Percentiles rank a stretch among this genome's conserved stretches.
Conservation (phyloP, 2,797 vertebrate genomes). For the Coregonus suidteri region DNA sequence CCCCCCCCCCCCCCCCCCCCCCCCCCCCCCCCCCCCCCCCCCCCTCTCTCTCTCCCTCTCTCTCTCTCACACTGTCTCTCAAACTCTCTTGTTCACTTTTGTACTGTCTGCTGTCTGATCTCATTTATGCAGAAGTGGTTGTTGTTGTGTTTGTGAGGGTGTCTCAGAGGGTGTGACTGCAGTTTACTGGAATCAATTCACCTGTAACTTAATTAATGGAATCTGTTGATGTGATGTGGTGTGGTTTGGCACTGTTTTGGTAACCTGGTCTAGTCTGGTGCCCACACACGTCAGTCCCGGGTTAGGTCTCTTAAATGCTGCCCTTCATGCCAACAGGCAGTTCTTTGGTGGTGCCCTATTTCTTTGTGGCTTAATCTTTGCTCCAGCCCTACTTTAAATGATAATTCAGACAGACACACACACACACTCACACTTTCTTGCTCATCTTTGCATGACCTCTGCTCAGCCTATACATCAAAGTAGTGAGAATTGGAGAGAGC, state of each 20-base stretch:
- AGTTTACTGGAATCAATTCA: conserved; percentile 40
- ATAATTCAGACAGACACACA: conserved; percentile 32
- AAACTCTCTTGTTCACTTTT: background rate
- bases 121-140: no score
- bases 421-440: conserved; percentile 21
- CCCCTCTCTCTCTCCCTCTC: background rate
- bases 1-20: no score
- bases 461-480: conserved; percentile 60
- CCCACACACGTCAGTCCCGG: background rate
- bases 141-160: background rate
- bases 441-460: background rate
- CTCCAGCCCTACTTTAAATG: conserved; percentile 35
- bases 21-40: no score
- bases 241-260: conserved; percentile 37
- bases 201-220: conserved; percentile 41
- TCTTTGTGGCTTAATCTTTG: conserved; percentile 33
- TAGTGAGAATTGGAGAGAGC: conserved; percentile 29
- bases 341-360: conserved; percentile 40
- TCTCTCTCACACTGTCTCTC: background rate
- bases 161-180: background rate
- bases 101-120: conserved; percentile 16
- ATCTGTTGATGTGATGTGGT: background rate
- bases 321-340: background rate
- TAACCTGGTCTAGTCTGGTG: conserved; percentile 25
- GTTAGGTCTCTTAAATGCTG: no score